Evolutionary conservation across 2,113 vertebrate species (phyloP), one percentile per base, ranked within the genome.

Genomic region (Nycticorax nycticorax): DNA sequence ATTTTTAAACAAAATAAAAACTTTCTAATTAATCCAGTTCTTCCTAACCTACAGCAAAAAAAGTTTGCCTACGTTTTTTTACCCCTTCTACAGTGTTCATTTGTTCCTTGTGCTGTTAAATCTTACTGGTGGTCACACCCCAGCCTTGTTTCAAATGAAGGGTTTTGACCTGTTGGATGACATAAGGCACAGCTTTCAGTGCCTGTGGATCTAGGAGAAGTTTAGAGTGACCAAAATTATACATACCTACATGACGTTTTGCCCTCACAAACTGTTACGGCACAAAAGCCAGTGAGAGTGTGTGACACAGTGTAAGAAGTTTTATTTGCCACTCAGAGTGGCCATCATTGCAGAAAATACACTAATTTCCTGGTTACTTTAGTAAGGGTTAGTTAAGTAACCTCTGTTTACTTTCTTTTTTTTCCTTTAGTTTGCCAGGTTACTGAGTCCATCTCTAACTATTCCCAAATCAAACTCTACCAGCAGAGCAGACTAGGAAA

Each of bases 251-350:
- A 12, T 39, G 55, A 37, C 1, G 8, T 56, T 96, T 77, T 92
- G 45, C 39, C 52, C 66, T 77, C 18, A 39, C 43, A 67, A 56
- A 37, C 52, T 3, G 3, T 67, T 80, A 47, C 43, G 75, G 57
- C 24, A 62, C 64, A 57, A 84, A 71, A 93, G 20, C 24, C 39
- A 67, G 20, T 24, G 22, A 62, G 37, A 76, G 67, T 66, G 45
- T 76, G 48, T 18, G 50, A 52, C 37, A 39, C 41, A 59, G 41
- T 35, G 17, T 52, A 23, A 72, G 45, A 74, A 78, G 15, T 53
- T 56, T 92, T 55, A 78, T 85, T 95, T 96, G 72, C 33, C 37
- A 9, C 39, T 85, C 60, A 41, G 59, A 60, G 47, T 47, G 35
- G 66, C 28, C 63, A 64, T 73, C 33, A 8, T 14, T 78, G 48